phyloP scores from a whole-genome alignment of 2,797 vertebrate species.

The Ctenopoma kingsleyae region DNA sequence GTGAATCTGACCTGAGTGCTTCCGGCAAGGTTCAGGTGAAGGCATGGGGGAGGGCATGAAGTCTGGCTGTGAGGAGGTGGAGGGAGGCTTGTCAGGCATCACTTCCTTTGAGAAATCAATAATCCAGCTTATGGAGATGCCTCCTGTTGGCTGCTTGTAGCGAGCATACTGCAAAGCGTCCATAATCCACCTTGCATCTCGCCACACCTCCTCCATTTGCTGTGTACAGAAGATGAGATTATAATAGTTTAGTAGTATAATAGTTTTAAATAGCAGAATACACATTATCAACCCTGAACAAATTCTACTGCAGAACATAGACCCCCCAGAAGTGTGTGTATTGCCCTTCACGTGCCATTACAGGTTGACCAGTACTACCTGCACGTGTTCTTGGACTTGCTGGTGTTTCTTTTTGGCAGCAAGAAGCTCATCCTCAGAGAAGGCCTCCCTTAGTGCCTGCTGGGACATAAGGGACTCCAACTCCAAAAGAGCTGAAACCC shows the following conservation, averaged over 20 bases:
- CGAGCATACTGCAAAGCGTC: slow-evolving; percentile 92
- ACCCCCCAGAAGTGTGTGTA: background rate
- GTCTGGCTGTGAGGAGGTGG: slow-evolving; percentile 87
- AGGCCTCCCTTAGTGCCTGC: slow-evolving; percentile 92
- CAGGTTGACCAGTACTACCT: slow-evolving; percentile 77
- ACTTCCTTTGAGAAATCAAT: slow-evolving; percentile 84
- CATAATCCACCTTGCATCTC: slow-evolving; percentile 94
- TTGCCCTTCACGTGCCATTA: background rate
- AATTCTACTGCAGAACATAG: background rate
- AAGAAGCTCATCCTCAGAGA: slow-evolving; percentile 89
- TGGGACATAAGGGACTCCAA: slow-evolving; percentile 93
- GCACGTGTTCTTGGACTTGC: slow-evolving; percentile 91
- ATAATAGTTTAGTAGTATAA: background rate
- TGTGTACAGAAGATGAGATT: slow-evolving; percentile 58
- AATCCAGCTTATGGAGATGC: slow-evolving; percentile 88
- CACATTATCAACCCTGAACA: background rate
- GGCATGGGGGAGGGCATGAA: slow-evolving; percentile 89
- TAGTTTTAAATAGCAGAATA: background rate
- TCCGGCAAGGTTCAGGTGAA: slow-evolving; percentile 87
- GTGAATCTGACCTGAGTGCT: slow-evolving; percentile 85
- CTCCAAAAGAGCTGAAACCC: slow-evolving; percentile 90
- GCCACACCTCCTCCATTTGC: slow-evolving; percentile 96
- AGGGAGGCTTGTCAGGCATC: slow-evolving; percentile 78
- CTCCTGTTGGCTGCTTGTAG: slow-evolving; percentile 91
- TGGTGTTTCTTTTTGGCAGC: slow-evolving; percentile 91